A percentile compares a stretch with the other conserved stretches of the same genome.
phyloP scores from a whole-genome alignment of 2,888 invertebrate species.

The Chaetogeoica ovagalla region DNA sequence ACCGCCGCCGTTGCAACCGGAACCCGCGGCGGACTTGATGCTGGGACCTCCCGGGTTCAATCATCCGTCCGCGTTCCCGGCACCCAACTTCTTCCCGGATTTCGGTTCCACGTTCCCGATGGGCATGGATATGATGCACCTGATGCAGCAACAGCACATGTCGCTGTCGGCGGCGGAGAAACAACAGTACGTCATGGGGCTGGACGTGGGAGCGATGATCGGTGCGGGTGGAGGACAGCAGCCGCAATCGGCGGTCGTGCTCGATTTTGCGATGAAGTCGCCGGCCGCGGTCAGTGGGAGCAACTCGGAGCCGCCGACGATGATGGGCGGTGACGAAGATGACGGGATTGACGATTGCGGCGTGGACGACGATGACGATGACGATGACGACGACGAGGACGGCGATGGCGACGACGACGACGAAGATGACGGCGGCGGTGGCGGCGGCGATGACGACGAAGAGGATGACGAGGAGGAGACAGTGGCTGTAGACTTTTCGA shows the following conservation, averaged over 20 bases:
- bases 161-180: conserved; percentile 35
- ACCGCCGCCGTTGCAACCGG: conserved; percentile 55
- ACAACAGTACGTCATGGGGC: conserved; percentile 28
- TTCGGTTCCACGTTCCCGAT: conserved; percentile 78
- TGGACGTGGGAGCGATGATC: neutral
- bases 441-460: neutral
- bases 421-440: conserved; percentile 59
- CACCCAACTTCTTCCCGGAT: conserved; percentile 80
- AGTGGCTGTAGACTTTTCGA: conserved; percentile 55
- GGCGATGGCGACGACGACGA: neutral
- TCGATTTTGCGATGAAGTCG: conserved; percentile 56
- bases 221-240: conserved; percentile 20
- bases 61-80: conserved; percentile 65
- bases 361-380: neutral
- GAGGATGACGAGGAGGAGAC: conserved; percentile 33
- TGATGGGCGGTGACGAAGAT: neutral
- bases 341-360: neutral
- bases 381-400: conserved; percentile 5
- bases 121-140: conserved; percentile 81
- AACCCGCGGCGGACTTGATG: conserved; percentile 60
- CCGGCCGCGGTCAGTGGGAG: conserved; percentile 48
- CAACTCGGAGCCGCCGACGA: conserved; percentile 53
- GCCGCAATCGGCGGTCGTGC: conserved; percentile 52
- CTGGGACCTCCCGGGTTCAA: conserved; percentile 70
- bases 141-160: conserved; percentile 70